These are phyloP conservation scores for Schrankia costaestrigalis DNA, from an alignment of 2,888 invertebrate species.

Conservation along the genomic window DNA sequence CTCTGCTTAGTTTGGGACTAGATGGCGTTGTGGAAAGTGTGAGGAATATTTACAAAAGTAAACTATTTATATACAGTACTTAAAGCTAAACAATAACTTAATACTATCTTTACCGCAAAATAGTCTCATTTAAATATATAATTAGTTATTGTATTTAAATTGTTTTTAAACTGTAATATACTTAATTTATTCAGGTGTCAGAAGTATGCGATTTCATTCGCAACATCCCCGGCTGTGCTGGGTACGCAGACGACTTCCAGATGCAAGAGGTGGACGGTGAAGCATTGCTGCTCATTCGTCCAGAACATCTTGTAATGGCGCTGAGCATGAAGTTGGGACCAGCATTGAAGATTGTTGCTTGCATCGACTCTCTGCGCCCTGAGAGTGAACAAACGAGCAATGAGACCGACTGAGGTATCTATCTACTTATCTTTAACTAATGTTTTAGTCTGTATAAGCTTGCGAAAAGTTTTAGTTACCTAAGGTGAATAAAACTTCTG, in stretches of 20 bases:
- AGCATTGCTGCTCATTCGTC: constrained; percentile 93
- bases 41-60: too few species aligned
- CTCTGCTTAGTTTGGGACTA: too few species aligned
- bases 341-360: constrained; percentile 96
- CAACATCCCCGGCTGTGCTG: constrained; percentile 92
- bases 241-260: constrained; percentile 96
- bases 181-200: constrained; percentile 79
- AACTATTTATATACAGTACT: too few species aligned
- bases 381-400: constrained; percentile 69
- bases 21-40: too few species aligned
- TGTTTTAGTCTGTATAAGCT: too few species aligned
- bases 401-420: constrained; percentile 65
- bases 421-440: too few species aligned
- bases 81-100: too few species aligned
- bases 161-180: not conserved
- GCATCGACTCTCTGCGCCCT: constrained; percentile 90
- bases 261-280: constrained; percentile 98
- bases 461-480: too few species aligned
- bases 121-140: not conserved
- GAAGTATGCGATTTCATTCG: constrained; percentile 95
- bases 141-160: not conserved
- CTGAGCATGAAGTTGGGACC: constrained; percentile 98
- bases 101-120: too few species aligned
- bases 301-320: constrained; percentile 96
- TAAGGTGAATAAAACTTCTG: too few species aligned